Evolutionary conservation across 2,888 invertebrate genomes (phyloP).

Genomic region (Latheticus oryzae): DNA sequence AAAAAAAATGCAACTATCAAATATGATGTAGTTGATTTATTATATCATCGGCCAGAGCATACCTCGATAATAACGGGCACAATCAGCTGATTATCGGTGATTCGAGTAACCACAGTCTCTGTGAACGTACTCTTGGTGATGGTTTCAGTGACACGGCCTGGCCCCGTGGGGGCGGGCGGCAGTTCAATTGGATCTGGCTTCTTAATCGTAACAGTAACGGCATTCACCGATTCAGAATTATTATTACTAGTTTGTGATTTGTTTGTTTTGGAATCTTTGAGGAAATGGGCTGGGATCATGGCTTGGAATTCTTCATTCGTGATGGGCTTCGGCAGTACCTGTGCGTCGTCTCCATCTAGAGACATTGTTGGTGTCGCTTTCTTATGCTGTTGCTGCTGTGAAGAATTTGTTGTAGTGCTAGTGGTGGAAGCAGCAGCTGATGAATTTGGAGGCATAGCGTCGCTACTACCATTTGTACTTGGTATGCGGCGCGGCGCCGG

Average conservation of each 20-base stretch:
- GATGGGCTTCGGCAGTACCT: conserved; percentile 80
- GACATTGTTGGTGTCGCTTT: conserved; percentile 68
- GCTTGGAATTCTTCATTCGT: conserved; percentile 95
- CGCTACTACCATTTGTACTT: conserved; percentile 65
- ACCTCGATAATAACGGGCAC: conserved; percentile 91
- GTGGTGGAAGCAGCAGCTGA: conserved; percentile 43
- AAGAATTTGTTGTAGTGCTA: too few species aligned
- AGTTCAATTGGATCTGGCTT: conserved; percentile 77
- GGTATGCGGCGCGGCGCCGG: conserved; percentile 59
- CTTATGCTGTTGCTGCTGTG: conserved; percentile 27
- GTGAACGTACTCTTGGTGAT: conserved; percentile 96
- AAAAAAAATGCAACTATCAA: conserved; percentile 20
- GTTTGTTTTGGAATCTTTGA: conserved; percentile 62
- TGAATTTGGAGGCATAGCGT: conserved; percentile 22
- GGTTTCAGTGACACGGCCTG: conserved; percentile 92
- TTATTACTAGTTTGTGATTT: conserved; percentile 23
- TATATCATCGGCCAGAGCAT: conserved; percentile 63
- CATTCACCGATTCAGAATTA: conserved; percentile 64
- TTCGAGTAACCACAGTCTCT: conserved; percentile 93
- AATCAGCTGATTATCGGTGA: conserved; percentile 91
- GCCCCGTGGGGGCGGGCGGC: conserved; percentile 85
- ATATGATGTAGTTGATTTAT: too few species aligned
- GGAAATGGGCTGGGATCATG: conserved; percentile 93
- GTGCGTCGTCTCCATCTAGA: conserved; percentile 67
- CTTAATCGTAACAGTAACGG: conserved; percentile 89